Conservation (phyloP, 2,888 invertebrate species). For the Tenthredo distinguenda region DNA sequence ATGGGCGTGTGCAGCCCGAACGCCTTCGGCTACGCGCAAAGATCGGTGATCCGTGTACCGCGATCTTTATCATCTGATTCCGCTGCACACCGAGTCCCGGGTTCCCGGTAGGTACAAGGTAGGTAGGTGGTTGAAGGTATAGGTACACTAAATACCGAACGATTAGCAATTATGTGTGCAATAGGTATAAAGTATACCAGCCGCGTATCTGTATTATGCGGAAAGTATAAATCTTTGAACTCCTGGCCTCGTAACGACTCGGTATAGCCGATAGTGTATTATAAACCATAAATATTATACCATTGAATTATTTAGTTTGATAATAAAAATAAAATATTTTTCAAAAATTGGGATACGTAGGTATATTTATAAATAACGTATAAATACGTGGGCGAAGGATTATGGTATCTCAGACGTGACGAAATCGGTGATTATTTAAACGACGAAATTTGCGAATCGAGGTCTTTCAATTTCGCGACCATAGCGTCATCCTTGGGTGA, state of each 20-base stretch:
- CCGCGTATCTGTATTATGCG: neutral
- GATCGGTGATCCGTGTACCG: constrained; percentile 16
- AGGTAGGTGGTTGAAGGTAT: neutral
- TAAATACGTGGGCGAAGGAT: neutral
- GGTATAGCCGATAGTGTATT: no score
- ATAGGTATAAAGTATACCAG: neutral
- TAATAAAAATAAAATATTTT: neutral
- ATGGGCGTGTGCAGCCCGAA: neutral
- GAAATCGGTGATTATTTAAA: neutral
- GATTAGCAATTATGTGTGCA: neutral
- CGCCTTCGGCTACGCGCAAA: neutral
- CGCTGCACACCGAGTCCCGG: neutral
- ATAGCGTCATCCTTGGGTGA: neutral
- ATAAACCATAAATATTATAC: neutral
- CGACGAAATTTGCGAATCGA: neutral
- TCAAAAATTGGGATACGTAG: neutral
- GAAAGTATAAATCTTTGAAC: neutral
- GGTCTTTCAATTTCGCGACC: neutral
- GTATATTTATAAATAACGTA: neutral
- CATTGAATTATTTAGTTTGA: neutral
- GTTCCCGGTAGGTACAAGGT: neutral
- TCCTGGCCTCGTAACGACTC: neutral
- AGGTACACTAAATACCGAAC: neutral
- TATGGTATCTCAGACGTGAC: neutral
- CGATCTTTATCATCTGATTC: constrained; percentile 5